Evolutionary conservation across 2,888 invertebrate genomes (phyloP).

Genomic region (Drosophila neutralis): DNA sequence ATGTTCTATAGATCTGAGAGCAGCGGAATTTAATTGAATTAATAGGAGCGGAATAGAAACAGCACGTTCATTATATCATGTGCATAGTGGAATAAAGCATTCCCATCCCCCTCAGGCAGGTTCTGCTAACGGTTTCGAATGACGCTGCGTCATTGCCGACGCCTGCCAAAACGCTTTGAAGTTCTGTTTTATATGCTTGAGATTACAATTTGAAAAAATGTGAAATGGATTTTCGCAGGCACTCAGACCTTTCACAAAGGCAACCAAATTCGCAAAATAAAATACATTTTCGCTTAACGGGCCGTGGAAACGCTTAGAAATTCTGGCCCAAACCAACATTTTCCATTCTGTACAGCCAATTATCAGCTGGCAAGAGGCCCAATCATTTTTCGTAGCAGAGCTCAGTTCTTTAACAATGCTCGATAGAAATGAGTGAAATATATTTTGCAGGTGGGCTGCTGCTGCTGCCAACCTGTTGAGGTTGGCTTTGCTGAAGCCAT

Average conservation of each 20-base stretch:
- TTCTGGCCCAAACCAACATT: slow-evolving; percentile 43
- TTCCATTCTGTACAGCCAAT: slow-evolving; percentile 32
- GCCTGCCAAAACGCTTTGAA: slow-evolving; percentile 43
- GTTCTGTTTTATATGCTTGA: slow-evolving; percentile 60
- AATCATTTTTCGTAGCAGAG: slow-evolving; percentile 29
- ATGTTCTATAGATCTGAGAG: slow-evolving; percentile 44
- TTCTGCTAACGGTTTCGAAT: slow-evolving; percentile 22
- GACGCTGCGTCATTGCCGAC: slow-evolving; percentile 26
- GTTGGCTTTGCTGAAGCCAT: slow-evolving; percentile 63
- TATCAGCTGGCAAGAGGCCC: slow-evolving; percentile 38
- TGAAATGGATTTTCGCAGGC: slow-evolving; percentile 45
- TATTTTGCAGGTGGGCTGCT: slow-evolving; percentile 41
- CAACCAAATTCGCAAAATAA: slow-evolving; percentile 24
- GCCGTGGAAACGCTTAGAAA: slow-evolving; percentile 22
- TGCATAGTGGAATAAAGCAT: slow-evolving; percentile 13
- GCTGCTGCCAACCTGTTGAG: slow-evolving; percentile 48
- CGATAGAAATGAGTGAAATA: slow-evolving; percentile 21
- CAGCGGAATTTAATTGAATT: slow-evolving; percentile 67
- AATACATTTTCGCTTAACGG: slow-evolving; percentile 37
- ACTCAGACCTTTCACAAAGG: slow-evolving; percentile 35
- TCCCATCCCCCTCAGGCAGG: slow-evolving; percentile 9
- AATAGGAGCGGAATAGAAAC: slow-evolving; percentile 41
- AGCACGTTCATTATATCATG: neutral
- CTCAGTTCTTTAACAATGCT: slow-evolving; percentile 13
- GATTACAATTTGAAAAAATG: slow-evolving; percentile 32